phyloP scores from a whole-genome alignment of 2,113 vertebrate species.

The Ochotona curzoniae region DNA sequence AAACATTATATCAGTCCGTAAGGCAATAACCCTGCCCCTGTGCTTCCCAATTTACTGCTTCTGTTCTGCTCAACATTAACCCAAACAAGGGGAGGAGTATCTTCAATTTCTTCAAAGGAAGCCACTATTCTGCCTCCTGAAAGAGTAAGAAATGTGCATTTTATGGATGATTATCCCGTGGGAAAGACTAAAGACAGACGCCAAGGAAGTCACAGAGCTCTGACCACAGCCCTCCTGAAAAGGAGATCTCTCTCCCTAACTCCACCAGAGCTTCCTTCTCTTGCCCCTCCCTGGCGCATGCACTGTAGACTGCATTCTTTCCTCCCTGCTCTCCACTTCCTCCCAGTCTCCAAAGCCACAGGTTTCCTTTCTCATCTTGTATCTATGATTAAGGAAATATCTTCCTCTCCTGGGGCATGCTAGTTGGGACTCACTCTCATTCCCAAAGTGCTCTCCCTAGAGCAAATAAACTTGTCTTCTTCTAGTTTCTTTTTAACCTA shows the following conservation, averaged over 20 bases:
- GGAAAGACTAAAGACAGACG: not conserved
- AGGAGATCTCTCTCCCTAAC: not conserved
- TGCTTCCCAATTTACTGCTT: not conserved
- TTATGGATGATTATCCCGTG: not conserved
- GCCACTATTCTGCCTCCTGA: not conserved
- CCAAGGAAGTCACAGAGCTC: not conserved
- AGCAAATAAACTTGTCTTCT: not conserved
- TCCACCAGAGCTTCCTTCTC: not conserved
- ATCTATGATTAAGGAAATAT: not conserved
- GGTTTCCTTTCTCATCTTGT: not conserved
- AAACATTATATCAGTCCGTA: not conserved
- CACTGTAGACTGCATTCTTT: not conserved
- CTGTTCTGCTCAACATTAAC: not conserved
- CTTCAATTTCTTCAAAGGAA: slow-evolving; percentile 10
- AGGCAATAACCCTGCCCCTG: not conserved
- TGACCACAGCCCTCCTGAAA: not conserved
- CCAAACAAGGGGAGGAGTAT: not conserved
- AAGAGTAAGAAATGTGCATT: not conserved
- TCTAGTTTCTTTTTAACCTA: not conserved
- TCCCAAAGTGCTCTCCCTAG: not conserved
- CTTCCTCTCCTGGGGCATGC: not conserved
- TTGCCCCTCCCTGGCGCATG: not conserved
- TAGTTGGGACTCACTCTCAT: not conserved
- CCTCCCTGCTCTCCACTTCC: not conserved
- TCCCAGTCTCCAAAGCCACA: not conserved